Base-by-base conservation (phyloP, 1,140 invertebrate species). In the Drosophila repletoides region DNA sequence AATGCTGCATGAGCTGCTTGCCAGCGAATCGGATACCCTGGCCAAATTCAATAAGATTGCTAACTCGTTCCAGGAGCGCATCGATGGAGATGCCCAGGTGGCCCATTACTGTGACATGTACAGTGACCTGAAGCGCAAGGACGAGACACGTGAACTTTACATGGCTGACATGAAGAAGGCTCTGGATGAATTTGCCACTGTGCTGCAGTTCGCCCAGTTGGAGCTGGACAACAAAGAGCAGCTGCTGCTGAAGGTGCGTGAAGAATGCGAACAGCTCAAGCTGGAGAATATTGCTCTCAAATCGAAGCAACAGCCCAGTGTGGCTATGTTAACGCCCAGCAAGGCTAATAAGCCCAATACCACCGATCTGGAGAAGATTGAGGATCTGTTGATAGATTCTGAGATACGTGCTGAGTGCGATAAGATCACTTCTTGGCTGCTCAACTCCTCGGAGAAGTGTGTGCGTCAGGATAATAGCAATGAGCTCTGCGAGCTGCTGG, bases 1-100 rank as follows among this genome's bases (percentile, higher is more conserved):
- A 22, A 76, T 90, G 72, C 89, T 89, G 59, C 86, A 90, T 60
- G 86, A 90, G 46, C 67, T 90, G 58, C 74, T 90, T 12, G 77
- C 86, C 29, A 87, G 88, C 58, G 89, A 90, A 56, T 80, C 88
- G 55, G 89, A 90, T 72, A 90, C 89, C 26, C 70, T 90, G 75
- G 89, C 86, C 56, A 90, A 89, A 83, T 90, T 90, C 86, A 90
- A 89, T 88, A 89, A 90, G 74, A 90, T 90, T 88, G 89, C 88
- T 69, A 89, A 88, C 87, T 88, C 89, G 69, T 90, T 90, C 81
- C 89, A 90, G 84, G 89, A 88, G 72, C 88, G 88, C 10, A 84
- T 90, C 61, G 89, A 90, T 33, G 74, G 76, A 3, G 80, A 84
- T 31, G 87, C 76, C 31, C 87, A 90, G 71, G 40, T 88, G 68